A percentile compares a stretch with the other conserved stretches of the same genome.
phyloP scores from a whole-genome alignment of 2,113 vertebrate genomes.

The Sinocyclocheilus rhinocerous region DNA sequence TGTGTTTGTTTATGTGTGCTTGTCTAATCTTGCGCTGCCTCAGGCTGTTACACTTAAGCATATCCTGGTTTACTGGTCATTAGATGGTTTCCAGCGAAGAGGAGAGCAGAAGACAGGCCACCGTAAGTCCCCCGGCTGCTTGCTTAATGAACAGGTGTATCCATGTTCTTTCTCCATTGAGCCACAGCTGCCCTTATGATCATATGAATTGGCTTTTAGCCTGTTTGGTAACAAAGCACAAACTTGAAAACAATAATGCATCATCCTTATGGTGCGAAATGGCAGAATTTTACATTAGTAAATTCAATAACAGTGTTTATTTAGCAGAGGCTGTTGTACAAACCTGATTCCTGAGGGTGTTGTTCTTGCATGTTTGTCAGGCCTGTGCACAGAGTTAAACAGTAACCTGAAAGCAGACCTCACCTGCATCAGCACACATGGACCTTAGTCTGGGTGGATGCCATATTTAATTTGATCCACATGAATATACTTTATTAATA shows the following conservation, averaged over 20 bases:
- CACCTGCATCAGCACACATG: neutral
- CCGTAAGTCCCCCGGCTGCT: neutral
- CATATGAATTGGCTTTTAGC: neutral
- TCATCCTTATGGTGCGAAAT: neutral
- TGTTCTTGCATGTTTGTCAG: neutral
- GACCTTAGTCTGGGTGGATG: neutral
- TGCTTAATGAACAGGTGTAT: conserved; percentile 12
- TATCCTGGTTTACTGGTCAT: no score
- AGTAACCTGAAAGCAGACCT: conserved; percentile 31
- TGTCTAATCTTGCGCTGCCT: no score
- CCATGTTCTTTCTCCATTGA: neutral
- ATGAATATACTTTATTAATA: neutral
- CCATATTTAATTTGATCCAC: neutral
- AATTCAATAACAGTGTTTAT: conserved; percentile 3
- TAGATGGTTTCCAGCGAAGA: neutral
- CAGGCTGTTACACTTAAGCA: no score
- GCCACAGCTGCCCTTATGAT: neutral
- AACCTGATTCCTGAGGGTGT: neutral
- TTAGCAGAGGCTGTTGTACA: conserved; percentile 4
- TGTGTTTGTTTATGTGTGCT: no score
- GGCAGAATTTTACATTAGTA: neutral
- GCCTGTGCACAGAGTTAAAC: conserved; percentile 39
- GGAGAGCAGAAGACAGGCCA: neutral
- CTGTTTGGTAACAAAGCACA: neutral
- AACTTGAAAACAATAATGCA: neutral